Conservation (phyloP, 2,797 vertebrate genomes). For the Discoglossus pictus region DNA sequence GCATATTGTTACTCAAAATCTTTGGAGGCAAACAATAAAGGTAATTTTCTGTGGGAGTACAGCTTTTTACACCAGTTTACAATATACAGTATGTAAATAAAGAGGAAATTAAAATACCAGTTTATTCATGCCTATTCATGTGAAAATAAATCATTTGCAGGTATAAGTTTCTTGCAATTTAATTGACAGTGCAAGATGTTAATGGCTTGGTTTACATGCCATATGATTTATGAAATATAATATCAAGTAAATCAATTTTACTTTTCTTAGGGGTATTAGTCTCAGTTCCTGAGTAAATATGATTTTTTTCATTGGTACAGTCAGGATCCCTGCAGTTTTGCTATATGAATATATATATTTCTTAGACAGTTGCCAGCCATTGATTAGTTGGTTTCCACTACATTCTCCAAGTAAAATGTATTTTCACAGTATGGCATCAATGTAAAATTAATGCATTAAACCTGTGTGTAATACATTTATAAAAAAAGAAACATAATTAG, state of each 20-base stretch:
- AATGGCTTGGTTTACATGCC: constrained; percentile 24
- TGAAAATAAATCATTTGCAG: constrained; percentile 26
- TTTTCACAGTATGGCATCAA: neutral
- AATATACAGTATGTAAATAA: neutral
- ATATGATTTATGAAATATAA: constrained; percentile 27
- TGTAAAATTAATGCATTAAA: constrained; percentile 1
- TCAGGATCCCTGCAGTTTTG: constrained; percentile 7
- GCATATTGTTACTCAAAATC: no score
- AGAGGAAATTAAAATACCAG: neutral
- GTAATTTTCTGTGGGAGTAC: no score
- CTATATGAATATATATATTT: constrained; percentile 28
- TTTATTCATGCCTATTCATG: constrained; percentile 9
- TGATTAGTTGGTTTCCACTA: constrained; percentile 1
- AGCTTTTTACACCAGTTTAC: no score
- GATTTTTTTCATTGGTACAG: constrained; percentile 18
- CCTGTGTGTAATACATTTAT: no score
- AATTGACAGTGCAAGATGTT: constrained; percentile 34
- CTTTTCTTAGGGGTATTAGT: constrained; percentile 34
- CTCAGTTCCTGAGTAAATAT: constrained; percentile 26
- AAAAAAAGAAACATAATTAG: no score
- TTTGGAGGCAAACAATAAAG: no score
- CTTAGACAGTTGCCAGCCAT: constrained; percentile 17
- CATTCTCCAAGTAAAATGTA: constrained; percentile 1
- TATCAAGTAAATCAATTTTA: constrained; percentile 37
- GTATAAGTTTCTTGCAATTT: constrained; percentile 18